Percentiles rank a stretch among this genome's conserved stretches.
phyloP scores from a whole-genome alignment of 92 coral and sea anemone species.

The Phenganax subtilis region DNA sequence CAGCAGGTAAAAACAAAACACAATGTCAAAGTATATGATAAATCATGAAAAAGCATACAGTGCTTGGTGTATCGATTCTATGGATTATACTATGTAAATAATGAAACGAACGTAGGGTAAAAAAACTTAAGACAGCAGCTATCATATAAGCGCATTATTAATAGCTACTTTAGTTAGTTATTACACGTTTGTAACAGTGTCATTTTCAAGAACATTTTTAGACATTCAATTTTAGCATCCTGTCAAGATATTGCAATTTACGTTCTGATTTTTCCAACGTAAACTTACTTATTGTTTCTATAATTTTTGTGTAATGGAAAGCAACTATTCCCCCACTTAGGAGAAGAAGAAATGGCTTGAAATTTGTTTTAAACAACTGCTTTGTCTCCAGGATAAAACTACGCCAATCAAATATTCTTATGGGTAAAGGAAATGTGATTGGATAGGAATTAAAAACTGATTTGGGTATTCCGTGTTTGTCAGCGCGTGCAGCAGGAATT shows the following conservation, averaged over 20 bases:
- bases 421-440: not conserved
- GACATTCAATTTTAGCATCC: too few relatives aligned
- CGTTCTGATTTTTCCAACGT: not conserved
- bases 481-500: not conserved
- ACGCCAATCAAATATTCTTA: conserved; percentile 6
- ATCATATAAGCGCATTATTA: too few relatives aligned
- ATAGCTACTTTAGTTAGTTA: too few relatives aligned
- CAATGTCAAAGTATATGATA: too few relatives aligned
- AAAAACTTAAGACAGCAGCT: too few relatives aligned
- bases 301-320: conserved; percentile 8
- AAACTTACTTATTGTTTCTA: not conserved
- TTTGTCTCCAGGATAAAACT: conserved; percentile 1
- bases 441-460: not conserved
- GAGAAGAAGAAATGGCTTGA: conserved; percentile 4
- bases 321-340: not conserved
- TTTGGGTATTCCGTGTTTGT: not conserved
- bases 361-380: conserved; percentile 17
- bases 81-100: too few relatives aligned
- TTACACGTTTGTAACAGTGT: too few relatives aligned
- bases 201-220: too few relatives aligned
- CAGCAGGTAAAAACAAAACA: not conserved
- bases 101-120: too few relatives aligned
- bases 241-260: too few relatives aligned
- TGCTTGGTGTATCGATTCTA: too few relatives aligned
- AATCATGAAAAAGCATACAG: too few relatives aligned